phyloP scores from a whole-genome alignment of 2,888 invertebrate genomes.

The Eupeodes luniger region DNA sequence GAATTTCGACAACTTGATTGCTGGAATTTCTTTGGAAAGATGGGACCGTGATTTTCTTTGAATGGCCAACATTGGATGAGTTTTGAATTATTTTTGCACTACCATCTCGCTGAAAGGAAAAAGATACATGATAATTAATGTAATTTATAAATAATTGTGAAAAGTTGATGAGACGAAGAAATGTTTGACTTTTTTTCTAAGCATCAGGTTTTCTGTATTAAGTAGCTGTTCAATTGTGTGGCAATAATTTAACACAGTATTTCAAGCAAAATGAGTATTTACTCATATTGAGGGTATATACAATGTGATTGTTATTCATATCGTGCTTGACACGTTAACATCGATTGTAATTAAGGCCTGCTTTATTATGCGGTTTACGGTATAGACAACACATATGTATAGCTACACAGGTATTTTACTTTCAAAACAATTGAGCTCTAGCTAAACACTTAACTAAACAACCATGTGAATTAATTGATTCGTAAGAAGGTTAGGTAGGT shows the following conservation, averaged over 20 bases:
- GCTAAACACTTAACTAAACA: conserved; percentile 32
- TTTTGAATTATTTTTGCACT: conserved; percentile 66
- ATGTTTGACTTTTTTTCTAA: conserved; percentile 9
- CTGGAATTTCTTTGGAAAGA: conserved; percentile 61
- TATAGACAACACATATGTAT: not conserved
- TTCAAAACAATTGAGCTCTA: conserved; percentile 15
- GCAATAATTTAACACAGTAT: conserved; percentile 29
- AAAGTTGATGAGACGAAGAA: conserved; percentile 24
- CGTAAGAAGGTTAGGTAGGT: not conserved
- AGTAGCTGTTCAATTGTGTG: conserved; percentile 12
- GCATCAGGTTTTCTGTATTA: not conserved
- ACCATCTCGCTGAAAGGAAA: conserved; percentile 59
- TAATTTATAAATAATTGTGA: not conserved
- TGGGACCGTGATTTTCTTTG: conserved; percentile 29
- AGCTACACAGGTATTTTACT: not conserved
- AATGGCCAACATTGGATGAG: conserved; percentile 43
- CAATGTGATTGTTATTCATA: conserved; percentile 60
- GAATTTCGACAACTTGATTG: conserved; percentile 42
- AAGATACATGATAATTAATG: conserved; percentile 16
- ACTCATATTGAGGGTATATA: conserved; percentile 61
- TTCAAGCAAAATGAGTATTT: conserved; percentile 40
- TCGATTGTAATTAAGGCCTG: conserved; percentile 59
- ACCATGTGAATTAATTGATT: conserved; percentile 50
- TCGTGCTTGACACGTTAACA: conserved; percentile 68
- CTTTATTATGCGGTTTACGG: conserved; percentile 26